A percentile compares a stretch with the other conserved stretches of the same genome.
phyloP scores from a whole-genome alignment of 2,113 vertebrate genomes.

The Orcinus orca region DNA sequence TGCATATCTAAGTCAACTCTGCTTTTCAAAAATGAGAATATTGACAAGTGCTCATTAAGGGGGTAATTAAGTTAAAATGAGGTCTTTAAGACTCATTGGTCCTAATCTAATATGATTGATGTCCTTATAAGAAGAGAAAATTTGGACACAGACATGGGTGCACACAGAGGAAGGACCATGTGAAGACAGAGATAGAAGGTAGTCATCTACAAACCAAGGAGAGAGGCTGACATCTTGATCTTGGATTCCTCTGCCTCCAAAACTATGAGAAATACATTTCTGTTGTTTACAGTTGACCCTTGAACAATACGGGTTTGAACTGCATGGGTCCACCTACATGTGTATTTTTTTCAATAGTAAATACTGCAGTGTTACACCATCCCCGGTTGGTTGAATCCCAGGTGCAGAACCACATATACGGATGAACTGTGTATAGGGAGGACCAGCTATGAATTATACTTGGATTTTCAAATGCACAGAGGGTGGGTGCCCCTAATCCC shows the following conservation, averaged over 20 bases:
- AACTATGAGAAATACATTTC: background rate
- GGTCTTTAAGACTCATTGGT: background rate
- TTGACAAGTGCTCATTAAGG: background rate
- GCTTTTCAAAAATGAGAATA: background rate
- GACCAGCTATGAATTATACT: background rate
- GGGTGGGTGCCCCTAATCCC: background rate
- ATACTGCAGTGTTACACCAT: background rate
- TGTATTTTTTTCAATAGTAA: background rate
- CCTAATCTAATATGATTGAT: background rate
- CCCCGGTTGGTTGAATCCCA: background rate
- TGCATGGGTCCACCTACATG: background rate
- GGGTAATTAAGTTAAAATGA: background rate
- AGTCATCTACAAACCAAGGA: background rate
- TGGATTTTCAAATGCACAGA: background rate
- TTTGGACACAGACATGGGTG: background rate
- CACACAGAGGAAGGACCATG: background rate
- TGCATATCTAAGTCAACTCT: background rate
- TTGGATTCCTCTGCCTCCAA: background rate
- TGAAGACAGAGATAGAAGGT: background rate
- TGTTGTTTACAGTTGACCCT: background rate
- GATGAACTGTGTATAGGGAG: background rate
- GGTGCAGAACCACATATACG: background rate
- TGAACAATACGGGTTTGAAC: background rate
- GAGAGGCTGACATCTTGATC: background rate
- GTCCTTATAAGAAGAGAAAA: background rate